Evolutionary conservation across 2,797 vertebrate species (phyloP).

Genomic region (Aselliscus stoliczkanus): DNA sequence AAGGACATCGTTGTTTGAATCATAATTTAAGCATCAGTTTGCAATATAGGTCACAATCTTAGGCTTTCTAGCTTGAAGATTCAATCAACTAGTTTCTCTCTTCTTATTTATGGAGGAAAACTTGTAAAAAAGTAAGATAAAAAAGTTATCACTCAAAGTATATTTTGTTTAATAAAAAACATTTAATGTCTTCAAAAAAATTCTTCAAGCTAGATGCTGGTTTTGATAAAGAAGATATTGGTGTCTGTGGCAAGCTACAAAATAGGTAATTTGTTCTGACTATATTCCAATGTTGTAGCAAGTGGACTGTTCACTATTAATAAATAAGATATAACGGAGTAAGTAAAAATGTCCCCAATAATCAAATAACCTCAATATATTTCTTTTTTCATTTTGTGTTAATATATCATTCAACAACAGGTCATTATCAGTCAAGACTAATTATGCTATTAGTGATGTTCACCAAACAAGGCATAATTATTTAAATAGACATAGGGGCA

Average conservation of each 20-base stretch:
- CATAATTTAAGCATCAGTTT: background rate
- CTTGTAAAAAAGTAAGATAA: background rate
- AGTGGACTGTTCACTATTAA: background rate
- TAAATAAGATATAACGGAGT: background rate
- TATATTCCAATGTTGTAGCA: background rate
- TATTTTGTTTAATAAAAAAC: background rate
- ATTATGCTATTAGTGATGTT: background rate
- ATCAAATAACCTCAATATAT: background rate
- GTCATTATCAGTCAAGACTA: background rate
- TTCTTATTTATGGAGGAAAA: background rate
- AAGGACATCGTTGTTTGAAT: background rate
- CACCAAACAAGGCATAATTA: background rate
- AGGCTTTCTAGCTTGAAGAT: background rate
- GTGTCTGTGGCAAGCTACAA: background rate
- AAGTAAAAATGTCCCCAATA: background rate
- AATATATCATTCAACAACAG: background rate
- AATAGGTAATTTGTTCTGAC: background rate
- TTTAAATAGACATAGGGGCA: conserved; percentile 10
- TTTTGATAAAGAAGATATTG: background rate
- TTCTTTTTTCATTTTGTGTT: background rate
- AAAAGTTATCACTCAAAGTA: background rate
- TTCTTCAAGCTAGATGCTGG: background rate
- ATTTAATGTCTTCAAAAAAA: background rate
- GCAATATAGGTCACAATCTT: background rate
- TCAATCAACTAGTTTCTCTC: background rate